Conservation (phyloP, 2,797 vertebrate species). For the Mycteria americana region DNA sequence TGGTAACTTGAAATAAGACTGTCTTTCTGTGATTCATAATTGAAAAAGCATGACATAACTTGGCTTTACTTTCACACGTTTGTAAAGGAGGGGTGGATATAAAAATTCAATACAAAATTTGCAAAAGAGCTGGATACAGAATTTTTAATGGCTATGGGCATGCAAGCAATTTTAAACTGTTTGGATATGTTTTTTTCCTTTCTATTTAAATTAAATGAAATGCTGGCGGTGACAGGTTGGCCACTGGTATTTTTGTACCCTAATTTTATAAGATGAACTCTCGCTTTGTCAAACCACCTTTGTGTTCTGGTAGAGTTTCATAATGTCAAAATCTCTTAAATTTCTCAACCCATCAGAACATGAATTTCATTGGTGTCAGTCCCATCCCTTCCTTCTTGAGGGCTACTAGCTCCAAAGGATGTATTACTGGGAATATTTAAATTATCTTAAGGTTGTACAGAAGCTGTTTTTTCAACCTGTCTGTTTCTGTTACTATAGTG, state of each 20-base stretch:
- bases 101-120: not conserved
- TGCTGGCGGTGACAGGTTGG: rapidly evolving
- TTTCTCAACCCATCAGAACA: not conserved
- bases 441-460: not conserved
- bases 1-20: not conserved
- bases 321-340: not conserved
- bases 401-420: not conserved
- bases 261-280: not conserved
- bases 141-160: not conserved
- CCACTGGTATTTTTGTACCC: not conserved
- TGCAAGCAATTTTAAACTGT: not conserved
- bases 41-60: not conserved
- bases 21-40: not conserved
- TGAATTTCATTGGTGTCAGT: not conserved
- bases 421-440: not conserved
- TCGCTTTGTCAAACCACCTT: not conserved
- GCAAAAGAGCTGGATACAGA: not conserved
- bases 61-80: not conserved
- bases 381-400: not conserved
- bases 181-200: not conserved
- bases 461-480: not conserved
- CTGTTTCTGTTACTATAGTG: not conserved
- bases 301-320: not conserved
- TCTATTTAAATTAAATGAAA: not conserved
- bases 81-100: not conserved